Evolutionary conservation across 2,797 vertebrate genomes (phyloP).

Genomic region (Amniataba percoides): DNA sequence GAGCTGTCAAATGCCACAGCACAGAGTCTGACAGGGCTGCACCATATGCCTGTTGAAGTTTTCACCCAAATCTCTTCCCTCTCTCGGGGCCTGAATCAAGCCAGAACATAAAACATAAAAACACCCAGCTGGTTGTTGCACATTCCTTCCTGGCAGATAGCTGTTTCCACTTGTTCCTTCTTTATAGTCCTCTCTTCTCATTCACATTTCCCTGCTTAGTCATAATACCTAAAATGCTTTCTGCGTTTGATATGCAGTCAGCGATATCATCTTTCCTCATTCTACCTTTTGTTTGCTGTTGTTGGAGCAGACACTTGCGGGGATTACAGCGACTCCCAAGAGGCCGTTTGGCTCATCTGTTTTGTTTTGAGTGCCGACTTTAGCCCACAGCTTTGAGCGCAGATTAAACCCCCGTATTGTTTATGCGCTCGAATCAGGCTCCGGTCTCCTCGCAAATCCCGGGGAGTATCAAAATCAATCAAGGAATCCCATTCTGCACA

Average conservation of each 20-base stretch:
- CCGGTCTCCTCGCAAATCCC: conserved; percentile 46
- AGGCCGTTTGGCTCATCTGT: conserved; percentile 60
- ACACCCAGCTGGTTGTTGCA: conserved; percentile 46
- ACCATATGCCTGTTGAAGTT: conserved; percentile 62
- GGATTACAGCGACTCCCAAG: conserved; percentile 62
- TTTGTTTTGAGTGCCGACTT: conserved; percentile 64
- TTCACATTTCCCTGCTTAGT: neutral
- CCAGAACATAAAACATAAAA: conserved; percentile 40
- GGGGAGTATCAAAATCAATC: conserved; percentile 66
- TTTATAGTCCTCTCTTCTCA: neutral
- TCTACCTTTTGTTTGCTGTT: conserved; percentile 54
- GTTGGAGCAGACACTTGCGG: conserved; percentile 50
- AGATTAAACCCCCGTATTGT: conserved; percentile 72
- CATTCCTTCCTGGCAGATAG: conserved; percentile 19
- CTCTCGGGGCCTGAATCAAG: conserved; percentile 29
- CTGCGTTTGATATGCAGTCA: conserved; percentile 10
- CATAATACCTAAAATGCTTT: conserved; percentile 3
- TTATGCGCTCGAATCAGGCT: conserved; percentile 61
- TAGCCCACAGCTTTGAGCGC: conserved; percentile 60
- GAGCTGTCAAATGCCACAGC: conserved; percentile 64
- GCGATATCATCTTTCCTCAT: conserved; percentile 52
- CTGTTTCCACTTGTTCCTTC: conserved; percentile 27
- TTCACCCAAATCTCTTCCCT: conserved; percentile 37
- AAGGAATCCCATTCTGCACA: conserved; percentile 51
- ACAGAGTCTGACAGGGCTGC: conserved; percentile 50